Percentiles rank a stretch among this genome's conserved stretches.
These are phyloP conservation scores for Pogoniulus pusillus DNA, from an alignment of 2,797 vertebrate genomes.

Conservation along the genomic window DNA sequence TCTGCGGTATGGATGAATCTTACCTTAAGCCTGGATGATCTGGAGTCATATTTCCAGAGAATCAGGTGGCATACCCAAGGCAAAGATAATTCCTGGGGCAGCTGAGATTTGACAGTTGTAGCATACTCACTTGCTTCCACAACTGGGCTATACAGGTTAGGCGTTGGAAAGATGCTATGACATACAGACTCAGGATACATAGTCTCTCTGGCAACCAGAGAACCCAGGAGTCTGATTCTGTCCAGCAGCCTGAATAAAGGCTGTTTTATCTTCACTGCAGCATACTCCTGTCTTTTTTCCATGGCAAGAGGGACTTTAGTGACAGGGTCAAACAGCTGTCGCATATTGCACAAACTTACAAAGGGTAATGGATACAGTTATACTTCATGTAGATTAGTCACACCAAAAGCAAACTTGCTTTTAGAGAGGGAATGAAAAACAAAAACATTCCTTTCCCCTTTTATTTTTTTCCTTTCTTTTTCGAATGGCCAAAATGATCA, in stretches of 20 bases:
- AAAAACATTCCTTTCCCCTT: neutral
- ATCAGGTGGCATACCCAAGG: neutral
- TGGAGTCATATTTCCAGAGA: neutral
- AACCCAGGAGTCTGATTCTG: neutral
- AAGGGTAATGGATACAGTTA: constrained; percentile 58
- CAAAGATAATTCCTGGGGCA: neutral
- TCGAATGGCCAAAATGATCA: constrained; percentile 4
- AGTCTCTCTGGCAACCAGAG: neutral
- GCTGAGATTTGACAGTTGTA: neutral
- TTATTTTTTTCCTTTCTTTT: neutral
- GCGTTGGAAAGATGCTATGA: neutral
- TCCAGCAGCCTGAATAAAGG: constrained; percentile 30
- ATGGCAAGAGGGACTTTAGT: neutral
- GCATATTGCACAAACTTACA: constrained; percentile 32
- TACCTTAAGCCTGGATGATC: neutral
- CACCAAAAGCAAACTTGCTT: constrained; percentile 26
- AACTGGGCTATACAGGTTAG: neutral
- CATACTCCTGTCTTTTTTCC: constrained; percentile 22
- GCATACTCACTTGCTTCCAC: neutral
- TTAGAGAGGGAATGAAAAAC: constrained; percentile 39
- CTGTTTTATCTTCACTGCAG: constrained; percentile 26
- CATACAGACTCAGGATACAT: neutral
- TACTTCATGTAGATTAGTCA: constrained; percentile 59
- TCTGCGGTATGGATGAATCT: neutral
- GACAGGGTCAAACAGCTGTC: constrained; percentile 61